Percentiles rank a stretch among this genome's conserved stretches.
Evolutionary conservation across 1,140 invertebrate species (phyloP).

Genomic region (Bicyclus anynana): DNA sequence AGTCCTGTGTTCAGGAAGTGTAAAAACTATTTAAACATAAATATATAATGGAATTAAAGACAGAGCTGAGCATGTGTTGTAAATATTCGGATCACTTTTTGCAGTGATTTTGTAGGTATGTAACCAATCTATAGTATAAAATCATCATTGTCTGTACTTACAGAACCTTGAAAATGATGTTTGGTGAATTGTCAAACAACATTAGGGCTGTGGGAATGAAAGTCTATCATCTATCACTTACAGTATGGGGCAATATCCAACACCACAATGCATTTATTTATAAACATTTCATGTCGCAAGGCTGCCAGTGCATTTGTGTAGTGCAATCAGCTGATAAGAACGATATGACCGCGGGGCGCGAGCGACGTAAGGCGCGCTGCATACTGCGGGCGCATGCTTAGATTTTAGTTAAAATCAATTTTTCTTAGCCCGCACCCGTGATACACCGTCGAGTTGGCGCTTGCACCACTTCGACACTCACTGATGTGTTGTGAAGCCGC

Average conservation of each 20-base stretch:
- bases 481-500: slow-evolving; percentile 8
- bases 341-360: slow-evolving; percentile 40
- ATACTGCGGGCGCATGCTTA: slow-evolving; percentile 61
- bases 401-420: slow-evolving; percentile 59
- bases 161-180: too few species aligned
- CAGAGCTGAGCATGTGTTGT: too few species aligned
- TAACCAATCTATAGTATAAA: too few species aligned
- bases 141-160: too few species aligned
- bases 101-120: too few species aligned
- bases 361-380: slow-evolving; percentile 37
- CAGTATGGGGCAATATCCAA: slow-evolving; percentile 16
- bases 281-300: slow-evolving; percentile 46
- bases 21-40: too few species aligned
- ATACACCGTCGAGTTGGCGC: slow-evolving; percentile 19
- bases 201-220: neutral
- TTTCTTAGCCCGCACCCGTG: slow-evolving; percentile 31
- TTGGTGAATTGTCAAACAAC: too few species aligned
- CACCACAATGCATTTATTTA: slow-evolving; percentile 36
- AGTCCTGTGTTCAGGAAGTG: too few species aligned
- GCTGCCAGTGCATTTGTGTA: slow-evolving; percentile 49
- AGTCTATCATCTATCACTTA: slow-evolving; percentile 14
- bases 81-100: too few species aligned
- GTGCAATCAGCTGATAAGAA: slow-evolving; percentile 72
- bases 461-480: slow-evolving; percentile 43
- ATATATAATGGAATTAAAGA: too few species aligned